Base-by-base conservation (phyloP, 2,888 invertebrate species). In the Agrochola macilenta region DNA sequence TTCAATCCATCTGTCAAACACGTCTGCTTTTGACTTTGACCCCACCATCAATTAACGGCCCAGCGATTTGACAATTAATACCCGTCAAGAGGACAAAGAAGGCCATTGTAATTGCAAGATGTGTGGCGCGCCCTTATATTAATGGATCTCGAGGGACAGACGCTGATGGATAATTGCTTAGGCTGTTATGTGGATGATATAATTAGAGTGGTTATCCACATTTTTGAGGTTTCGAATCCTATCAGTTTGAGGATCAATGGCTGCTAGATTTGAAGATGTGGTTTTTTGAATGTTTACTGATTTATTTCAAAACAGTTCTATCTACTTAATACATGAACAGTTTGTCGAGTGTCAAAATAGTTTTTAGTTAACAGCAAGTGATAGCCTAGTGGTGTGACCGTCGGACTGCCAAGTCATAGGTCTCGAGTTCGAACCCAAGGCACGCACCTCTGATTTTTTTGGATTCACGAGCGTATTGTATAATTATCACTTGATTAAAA, bases 11-110 rank as follows among this genome's bases (percentile, higher is more conserved):
- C 89, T 79, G 88, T 90, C 90, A 87, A 73, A 81, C 79, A 63
- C 65, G 84, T 74, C 88, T 90, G 89, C 86, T 89, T 90, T 88
- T 89, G 89, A 89, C 88, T 90, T 79, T 49, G 89, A 89, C 86
- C 89, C 81, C 30, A 68, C 88, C 89, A 92, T 92, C 91, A 92
- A 92, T 92, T 91, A 90, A 89, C 88, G 85, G 84, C 76, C 87
- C 85, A 87, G 85, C 90, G 90, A 92, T 92, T 92, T 91, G 91
- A 92, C 94, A 92, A 95, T 95, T 95, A 95, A 94, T 94, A 91
- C 90, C 84, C 89, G 92, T 93, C 93, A 91, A 74, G 72, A 83
- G 89, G 88, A 92, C 92, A 92, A 93, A 93, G 92, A 92, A 92
- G 88, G 87, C 90, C 82, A 91, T 93, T 93, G 93, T 93, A 92